Percentiles rank a stretch among this genome's conserved stretches.
phyloP scores from a whole-genome alignment of 2,797 vertebrate genomes.

The Tarsius wallacei region DNA sequence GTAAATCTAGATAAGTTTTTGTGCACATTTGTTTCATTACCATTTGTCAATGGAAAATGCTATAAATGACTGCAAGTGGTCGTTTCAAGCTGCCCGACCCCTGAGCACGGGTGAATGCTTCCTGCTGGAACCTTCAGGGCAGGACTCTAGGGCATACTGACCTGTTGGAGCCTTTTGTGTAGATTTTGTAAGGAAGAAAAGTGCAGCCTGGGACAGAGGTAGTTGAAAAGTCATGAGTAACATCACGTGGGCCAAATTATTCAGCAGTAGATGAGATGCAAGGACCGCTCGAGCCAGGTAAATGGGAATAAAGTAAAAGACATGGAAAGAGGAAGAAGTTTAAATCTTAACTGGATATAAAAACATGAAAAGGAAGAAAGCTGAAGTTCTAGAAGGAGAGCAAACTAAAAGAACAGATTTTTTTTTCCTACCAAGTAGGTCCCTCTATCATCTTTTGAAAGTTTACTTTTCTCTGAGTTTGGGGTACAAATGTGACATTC shows the following conservation, averaged over 20 bases:
- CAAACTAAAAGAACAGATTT: background rate
- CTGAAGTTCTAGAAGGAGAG: background rate
- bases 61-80: background rate
- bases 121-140: background rate
- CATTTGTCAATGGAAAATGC: background rate
- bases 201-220: background rate
- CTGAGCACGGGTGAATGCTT: background rate
- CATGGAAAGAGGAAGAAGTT: background rate
- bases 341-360: slow-evolving; percentile 21
- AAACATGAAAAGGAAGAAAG: slow-evolving; percentile 11
- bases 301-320: background rate
- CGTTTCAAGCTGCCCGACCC: background rate
- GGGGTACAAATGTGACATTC: background rate
- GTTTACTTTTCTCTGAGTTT: slow-evolving; percentile 17
- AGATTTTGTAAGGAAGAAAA: background rate
- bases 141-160: background rate
- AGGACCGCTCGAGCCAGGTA: background rate
- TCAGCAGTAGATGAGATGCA: background rate
- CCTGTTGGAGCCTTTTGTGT: background rate
- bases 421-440: slow-evolving; percentile 25
- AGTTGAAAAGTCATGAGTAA: background rate
- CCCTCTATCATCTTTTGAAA: background rate
- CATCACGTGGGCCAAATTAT: background rate
- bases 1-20: background rate
- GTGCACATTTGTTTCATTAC: background rate